A percentile compares a stretch with the other conserved stretches of the same genome.
Conservation (phyloP, 2,888 invertebrate genomes). For the Drosophila putrida region DNA sequence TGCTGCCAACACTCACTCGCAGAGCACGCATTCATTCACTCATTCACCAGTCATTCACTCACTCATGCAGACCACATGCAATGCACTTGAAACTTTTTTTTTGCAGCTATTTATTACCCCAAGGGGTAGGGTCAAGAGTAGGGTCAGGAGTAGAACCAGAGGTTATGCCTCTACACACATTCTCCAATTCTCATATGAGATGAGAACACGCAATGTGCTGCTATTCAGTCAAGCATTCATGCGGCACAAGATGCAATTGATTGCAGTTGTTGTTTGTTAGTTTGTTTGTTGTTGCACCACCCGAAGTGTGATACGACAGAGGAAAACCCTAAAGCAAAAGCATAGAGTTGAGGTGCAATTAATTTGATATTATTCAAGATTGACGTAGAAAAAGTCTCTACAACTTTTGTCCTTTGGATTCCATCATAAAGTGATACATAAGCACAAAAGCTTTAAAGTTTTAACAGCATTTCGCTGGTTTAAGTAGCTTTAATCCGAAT, state of each 20-base stretch:
- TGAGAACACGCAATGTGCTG: constrained; percentile 44
- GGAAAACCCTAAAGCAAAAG: no score
- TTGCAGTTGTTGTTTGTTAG: constrained; percentile 58
- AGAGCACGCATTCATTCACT: constrained; percentile 29
- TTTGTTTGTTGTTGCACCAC: constrained; percentile 23
- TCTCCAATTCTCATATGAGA: not conserved
- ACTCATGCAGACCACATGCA: constrained; percentile 63
- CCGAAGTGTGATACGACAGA: constrained; percentile 14
- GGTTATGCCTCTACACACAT: not conserved
- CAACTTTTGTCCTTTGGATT: not conserved
- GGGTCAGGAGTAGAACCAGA: constrained; percentile 2
- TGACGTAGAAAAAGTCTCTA: not conserved
- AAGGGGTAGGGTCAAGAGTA: constrained; percentile 10
- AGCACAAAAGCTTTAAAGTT: not conserved
- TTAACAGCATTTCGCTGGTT: not conserved
- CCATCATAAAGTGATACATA: not conserved
- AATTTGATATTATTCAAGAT: constrained; percentile 16
- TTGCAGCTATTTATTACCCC: constrained; percentile 60
- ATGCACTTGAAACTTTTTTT: constrained; percentile 49
- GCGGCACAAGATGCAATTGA: constrained; percentile 73
- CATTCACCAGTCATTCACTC: constrained; percentile 49
- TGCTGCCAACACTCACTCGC: constrained; percentile 8
- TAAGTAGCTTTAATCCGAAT: constrained; percentile 1
- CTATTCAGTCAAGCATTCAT: constrained; percentile 62
- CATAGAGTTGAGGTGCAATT: not conserved